A percentile compares a stretch with the other conserved stretches of the same genome.
Conservation (phyloP, 2,888 invertebrate genomes). For the Megaustenia siamemsis region DNA sequence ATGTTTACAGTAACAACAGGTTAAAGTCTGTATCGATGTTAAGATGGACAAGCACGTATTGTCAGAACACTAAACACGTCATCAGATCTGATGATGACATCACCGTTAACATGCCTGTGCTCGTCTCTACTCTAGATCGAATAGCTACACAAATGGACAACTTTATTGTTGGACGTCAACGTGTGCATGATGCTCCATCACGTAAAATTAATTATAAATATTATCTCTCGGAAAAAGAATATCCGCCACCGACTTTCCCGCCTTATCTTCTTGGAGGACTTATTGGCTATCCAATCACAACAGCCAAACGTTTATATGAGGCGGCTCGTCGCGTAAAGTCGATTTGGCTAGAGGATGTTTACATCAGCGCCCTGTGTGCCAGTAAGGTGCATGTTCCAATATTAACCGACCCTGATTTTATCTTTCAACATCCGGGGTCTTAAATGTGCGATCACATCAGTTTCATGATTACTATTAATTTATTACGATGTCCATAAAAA, state of each 20-base stretch:
- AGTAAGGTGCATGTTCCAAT: constrained; percentile 12
- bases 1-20: constrained; percentile 77
- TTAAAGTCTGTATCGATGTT: constrained; percentile 75
- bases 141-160: constrained; percentile 47
- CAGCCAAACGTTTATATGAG: constrained; percentile 25
- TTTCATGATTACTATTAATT: too few species aligned
- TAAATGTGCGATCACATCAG: too few species aligned
- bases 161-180: constrained; percentile 65
- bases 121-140: constrained; percentile 75
- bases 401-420: constrained; percentile 18
- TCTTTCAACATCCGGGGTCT: constrained; percentile 16
- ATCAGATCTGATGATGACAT: constrained; percentile 79
- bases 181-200: constrained; percentile 58
- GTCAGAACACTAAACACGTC: constrained; percentile 72
- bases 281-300: constrained; percentile 21
- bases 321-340: constrained; percentile 6
- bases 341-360: constrained; percentile 37
- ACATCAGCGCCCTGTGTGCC: constrained; percentile 23
- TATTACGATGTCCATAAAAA: too few species aligned
- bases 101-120: constrained; percentile 82
- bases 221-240: constrained; percentile 61
- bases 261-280: constrained; percentile 52
- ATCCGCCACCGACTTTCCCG: constrained; percentile 65
- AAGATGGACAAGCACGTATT: constrained; percentile 73
- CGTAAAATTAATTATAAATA: constrained; percentile 56